Evolutionary conservation across 1,140 invertebrate species (phyloP), one percentile per base, ranked within the genome.

Genomic region (Drosophila bipectinata): DNA sequence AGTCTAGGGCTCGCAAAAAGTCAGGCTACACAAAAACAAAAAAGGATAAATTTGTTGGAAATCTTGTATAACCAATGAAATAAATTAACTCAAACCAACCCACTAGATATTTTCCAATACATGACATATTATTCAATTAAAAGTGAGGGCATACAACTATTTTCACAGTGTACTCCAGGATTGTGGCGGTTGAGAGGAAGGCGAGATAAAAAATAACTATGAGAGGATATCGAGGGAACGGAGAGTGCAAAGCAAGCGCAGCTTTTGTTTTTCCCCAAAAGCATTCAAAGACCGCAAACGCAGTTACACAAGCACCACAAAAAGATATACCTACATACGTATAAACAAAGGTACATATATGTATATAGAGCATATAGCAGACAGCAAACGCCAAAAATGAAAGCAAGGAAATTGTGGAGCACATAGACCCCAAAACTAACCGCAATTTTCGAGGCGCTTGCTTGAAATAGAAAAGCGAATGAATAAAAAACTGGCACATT

Each of bases 381-480:
- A 57, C 8, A 57, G 64, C 63, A 69, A 69, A 69, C 51, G 57
- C 64, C 44, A 69, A 69, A 56, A 56, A 68, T 53, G 44, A 47
- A 47, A 47, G 21, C 18, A 14, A 12, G 30, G 30, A 18, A 47
- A 47, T 14, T 51, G 49, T 4, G 49, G 12, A 44, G 14, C 14
- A 2, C 0, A 18, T 24, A 53, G 24, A 80, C 34, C 66, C 66
- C 15, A 21, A 80, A 81, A 77, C 81, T 82, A 85, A 85, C 81
- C 81, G 78, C 81, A 85, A 87, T 85, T 85, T 85, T 82, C 82
- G 81, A 85, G 82, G 81, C 81, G 82, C 82, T 87, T 78, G 77
- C 67, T 68, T 73, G 77, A 67, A 53, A 73, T 71, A 66, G 73
- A 87, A 81, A 60, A 64, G 39, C 14, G 44, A 30, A 47, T 15